Evolutionary conservation across 2,797 vertebrate species (phyloP), one percentile per base, ranked within the genome.

Genomic region (Malacoraja senta): DNA sequence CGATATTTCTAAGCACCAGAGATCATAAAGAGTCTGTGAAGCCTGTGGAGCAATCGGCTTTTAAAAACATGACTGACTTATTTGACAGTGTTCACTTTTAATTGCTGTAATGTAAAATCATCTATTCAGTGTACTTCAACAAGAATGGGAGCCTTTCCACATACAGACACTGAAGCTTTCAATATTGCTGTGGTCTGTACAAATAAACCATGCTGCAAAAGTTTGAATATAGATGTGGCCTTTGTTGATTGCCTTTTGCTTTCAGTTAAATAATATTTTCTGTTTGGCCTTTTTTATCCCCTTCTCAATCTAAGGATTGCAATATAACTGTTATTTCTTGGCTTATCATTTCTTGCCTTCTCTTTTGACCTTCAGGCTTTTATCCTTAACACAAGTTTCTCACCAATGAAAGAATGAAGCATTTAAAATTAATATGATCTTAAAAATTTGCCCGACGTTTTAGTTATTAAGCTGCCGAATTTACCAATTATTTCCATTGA

Each of bases 81-180:
- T 92, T 53, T 92, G 90, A 38, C 90, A 92, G 26, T 76, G 71
- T 76, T 76, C 71, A 92, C 44, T 53, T 92, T 76, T 76, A 92
- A 92, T 92, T 92, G 68, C 90, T 91, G 53, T 74, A 91, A 91
- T 91, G 21, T 91, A 26, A 74, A 76, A 29, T 26, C 21, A 9
- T 58, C 90, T 76, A 76, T 92, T 92, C 71, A 76, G 44, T 26
- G 44, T 29, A 4, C 71, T 76, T 53, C 38, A 29, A 38, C 26
- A 76, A 76, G n/a, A 92, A 72, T 76, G 38, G 21, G 71, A 91
- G 71, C 15, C 32, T 72, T 4, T 53, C 44, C 68, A 29, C 7
- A 53, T 29, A 44, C 32, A 74, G 35, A 26, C 90, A 91, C 26
- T 26, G 68, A 91, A 92, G 68, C 68, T 26, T 92, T 92, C 68